Evolutionary conservation across 2,888 invertebrate genomes (phyloP), one percentile per base, ranked within the genome.

Genomic region (Erebia ligea): DNA sequence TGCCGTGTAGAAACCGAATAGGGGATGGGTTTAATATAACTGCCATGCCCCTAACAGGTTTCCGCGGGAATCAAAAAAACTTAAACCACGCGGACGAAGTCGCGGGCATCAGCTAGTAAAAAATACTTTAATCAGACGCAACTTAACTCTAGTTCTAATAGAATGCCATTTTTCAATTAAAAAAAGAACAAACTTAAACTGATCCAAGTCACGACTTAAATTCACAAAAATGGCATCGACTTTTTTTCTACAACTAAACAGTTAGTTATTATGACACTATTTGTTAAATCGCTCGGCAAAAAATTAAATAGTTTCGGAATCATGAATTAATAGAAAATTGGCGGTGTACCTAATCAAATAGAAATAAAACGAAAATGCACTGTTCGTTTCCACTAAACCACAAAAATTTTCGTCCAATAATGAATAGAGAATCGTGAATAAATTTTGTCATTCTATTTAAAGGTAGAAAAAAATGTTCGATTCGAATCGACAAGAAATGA

Each of bases 301-400:
- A 66, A 66, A 56, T 66, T 56, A 56, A 66, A 66, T 48, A 64
- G 34, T 19, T 64, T 64, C 13, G 17, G 54, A 19, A 59, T 10
- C 64, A 54, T 50, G 54, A 65, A 65, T 65, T 65, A 52, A 65
- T 66, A 56, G 66, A 57, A 56, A 66, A 56, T 42, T 66, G 66
- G 45, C 56, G 45, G 17, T 42, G 4, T 57, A 19, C 19, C 19
- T 54, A 54, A 17, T 9, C 19, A 56, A 66, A 66, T 57, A 66
- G 21, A 66, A 57, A 66, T 40, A 66, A 56, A 66, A 42, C 3
- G 10, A 13, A 42, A 21, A 15, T n/a, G 3, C 34, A 19, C 50
- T 34, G 19, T 17, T 54, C 52, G 64, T 54, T 64, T 64, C 64
- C 64, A 56, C 66, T 21, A 57, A 66, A 66, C 42, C 56, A 45